phyloP scores from a whole-genome alignment of 1,140 invertebrate species.

The Tetramorium alpestre region DNA sequence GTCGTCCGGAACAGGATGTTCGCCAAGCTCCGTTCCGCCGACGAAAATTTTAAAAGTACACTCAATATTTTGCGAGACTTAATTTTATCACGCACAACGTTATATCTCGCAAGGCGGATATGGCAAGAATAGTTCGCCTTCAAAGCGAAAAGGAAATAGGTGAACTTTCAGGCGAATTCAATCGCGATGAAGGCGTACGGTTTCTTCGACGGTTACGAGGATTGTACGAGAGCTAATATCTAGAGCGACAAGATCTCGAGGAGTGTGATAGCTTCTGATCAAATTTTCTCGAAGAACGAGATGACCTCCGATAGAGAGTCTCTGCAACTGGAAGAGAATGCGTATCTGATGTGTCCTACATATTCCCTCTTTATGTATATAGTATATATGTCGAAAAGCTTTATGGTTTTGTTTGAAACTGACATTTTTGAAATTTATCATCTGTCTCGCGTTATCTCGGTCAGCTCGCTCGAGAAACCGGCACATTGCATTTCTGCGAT shows the following conservation, averaged over 20 bases:
- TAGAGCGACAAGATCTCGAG: background rate
- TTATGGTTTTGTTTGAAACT: background rate
- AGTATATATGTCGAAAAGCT: background rate
- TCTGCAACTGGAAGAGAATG: conserved; percentile 11
- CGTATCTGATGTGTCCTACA: background rate
- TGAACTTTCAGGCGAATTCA: background rate
- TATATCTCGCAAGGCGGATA: background rate
- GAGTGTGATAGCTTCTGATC: background rate
- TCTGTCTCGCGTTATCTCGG: conserved; percentile 19
- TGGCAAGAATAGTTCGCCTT: background rate
- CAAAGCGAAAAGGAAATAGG: background rate
- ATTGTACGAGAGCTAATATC: conserved; percentile 27
- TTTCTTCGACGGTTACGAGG: background rate
- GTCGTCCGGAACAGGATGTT: conserved; percentile 4
- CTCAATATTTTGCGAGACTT: background rate
- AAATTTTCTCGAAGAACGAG: background rate
- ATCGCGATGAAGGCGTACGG: background rate
- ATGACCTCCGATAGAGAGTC: background rate
- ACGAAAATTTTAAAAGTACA: background rate
- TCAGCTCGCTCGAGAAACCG: background rate
- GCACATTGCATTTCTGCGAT: background rate
- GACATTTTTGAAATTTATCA: conserved; percentile 31
- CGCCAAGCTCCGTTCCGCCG: background rate
- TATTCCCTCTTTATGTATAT: background rate
- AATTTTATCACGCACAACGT: background rate